Base-by-base conservation (phyloP, 2,888 invertebrate genomes). In the Drosophila quinaria region DNA sequence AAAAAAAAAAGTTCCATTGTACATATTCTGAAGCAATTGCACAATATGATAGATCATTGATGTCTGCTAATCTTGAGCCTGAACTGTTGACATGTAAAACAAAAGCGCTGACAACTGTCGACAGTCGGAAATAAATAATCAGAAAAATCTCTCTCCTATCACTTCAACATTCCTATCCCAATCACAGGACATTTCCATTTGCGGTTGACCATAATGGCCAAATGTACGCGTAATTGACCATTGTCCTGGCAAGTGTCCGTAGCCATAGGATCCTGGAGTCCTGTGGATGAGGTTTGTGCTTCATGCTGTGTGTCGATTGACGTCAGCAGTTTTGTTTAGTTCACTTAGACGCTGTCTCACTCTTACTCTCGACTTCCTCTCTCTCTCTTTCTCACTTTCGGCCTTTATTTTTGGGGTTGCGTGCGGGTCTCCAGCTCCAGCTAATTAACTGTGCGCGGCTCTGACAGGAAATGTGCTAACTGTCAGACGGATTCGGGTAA, bases 401-500 rank as follows among this genome's bases (percentile, higher is more conserved):
- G 4, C 22, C 39, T 15, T 10, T 29, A 5, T 22, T 31, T 46
- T 55, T 19, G 62, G 11, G 39, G 3, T 19, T 33, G 56, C 17
- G 63, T 56, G 61, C 39, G 41, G 29, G 25, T 37, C 15, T 11
- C 17, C 55, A 41, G 56, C 61, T 47, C 19, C 46, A 58, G 75
- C 76, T 86, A 86, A 86, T 86, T 89, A 86, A 84, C 87, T 74
- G 70, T 49, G 61, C 69, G 64, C 71, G 69, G 49, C 72, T 47
- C 58, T 70, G 72, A 70, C 60, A 73, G 86, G 87, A 86, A 86
- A 84, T 81, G 87, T 89, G 86, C 76, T 85, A 76, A 84, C 81
- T 84, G 77, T 80, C 87, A 80, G 80, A 72, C 86, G 86, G 89
- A 89, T 85, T 74, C 58, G 68, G 59, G 78, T 85, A 87, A 86